Evolutionary conservation across 2,797 vertebrate species (phyloP), one percentile per base, ranked within the genome.

Genomic region (Onychomys leucogaster): DNA sequence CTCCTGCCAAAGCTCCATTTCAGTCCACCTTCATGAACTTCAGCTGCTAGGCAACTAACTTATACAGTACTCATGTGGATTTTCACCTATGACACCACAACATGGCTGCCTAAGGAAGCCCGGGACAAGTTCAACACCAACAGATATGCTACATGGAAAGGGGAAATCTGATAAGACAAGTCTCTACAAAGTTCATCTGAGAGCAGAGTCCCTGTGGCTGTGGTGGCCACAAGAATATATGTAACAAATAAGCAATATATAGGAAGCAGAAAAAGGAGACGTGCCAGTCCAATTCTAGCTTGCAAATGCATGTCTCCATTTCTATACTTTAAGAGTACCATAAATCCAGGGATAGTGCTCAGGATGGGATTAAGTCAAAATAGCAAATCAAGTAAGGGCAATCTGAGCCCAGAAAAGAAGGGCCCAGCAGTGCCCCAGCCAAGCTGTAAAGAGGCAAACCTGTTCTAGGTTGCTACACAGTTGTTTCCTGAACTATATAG

Each of bases 11-110:
- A 90, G 49, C 71, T 88, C 57, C 59, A 71, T 73, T 78, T 77
- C 52, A 90, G 43, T 61, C 41, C 65, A 94, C 55, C 43, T 95
- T 43, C 93, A 77, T 95, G 77, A 92, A 89, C 61, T 88, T 73
- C 90, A 88, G 88, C 76, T 88, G 96, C 67, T 63, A 97, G 49
- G 91, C 96, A 95, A 97, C 71, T 95, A n/a, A n/a, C n/a, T n/a
- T n/a, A n/a, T 91, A 43, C 86, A 94, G 37, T 7, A 16, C 4
- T 41, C n/a, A 27, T 19, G 57, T 43, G 2, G n/a, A 29, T 19
- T 41, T 59, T 83, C 21, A 41, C n/a, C n/a, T 37, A 83, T 3
- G 14, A 83, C 6, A 63, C 25, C 57, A 63, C 27, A 63, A 43
- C 32, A 32, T 32, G 37, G 37, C 55, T 63, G 59, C 37, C 81